Evolutionary conservation across 2,113 vertebrate genomes (phyloP).

Genomic region (Furnarius figulus): DNA sequence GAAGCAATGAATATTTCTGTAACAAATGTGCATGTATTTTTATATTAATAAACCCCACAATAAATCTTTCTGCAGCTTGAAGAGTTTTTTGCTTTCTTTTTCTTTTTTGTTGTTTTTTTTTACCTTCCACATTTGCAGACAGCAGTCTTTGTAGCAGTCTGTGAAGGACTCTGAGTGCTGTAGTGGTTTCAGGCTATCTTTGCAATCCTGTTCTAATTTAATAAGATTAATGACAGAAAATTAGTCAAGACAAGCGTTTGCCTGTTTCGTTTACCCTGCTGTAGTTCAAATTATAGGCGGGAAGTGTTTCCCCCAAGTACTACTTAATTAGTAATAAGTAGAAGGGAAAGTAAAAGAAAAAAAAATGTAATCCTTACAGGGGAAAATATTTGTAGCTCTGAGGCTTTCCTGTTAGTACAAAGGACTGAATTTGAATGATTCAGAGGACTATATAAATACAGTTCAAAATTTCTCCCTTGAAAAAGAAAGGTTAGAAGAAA

Average conservation of each 20-base stretch:
- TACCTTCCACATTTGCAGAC: background rate
- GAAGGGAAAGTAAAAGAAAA: slow-evolving; percentile 50
- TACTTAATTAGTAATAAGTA: slow-evolving; percentile 65
- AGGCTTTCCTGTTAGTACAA: slow-evolving; percentile 62
- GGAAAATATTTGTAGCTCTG: slow-evolving; percentile 57
- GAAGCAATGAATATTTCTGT: slow-evolving; percentile 39
- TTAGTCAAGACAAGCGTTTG: slow-evolving; percentile 69
- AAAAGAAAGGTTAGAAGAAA: background rate
- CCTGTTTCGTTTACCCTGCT: slow-evolving; percentile 63
- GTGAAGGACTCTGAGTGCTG: slow-evolving; percentile 8
- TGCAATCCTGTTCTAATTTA: slow-evolving; percentile 64
- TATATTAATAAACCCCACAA: slow-evolving; percentile 15
- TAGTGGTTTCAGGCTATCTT: slow-evolving; percentile 63
- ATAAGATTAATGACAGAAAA: slow-evolving; percentile 78
- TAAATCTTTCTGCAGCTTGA: slow-evolving; percentile 40
- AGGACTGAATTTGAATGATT: slow-evolving; percentile 43
- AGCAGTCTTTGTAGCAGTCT: background rate
- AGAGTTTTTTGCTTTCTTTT: background rate
- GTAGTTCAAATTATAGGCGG: slow-evolving; percentile 54
- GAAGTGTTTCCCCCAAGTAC: slow-evolving; percentile 61
- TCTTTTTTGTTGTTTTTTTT: background rate
- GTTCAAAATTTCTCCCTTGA: background rate
- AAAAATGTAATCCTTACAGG: slow-evolving; percentile 17
- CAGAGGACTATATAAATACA: slow-evolving; percentile 9
- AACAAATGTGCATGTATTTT: slow-evolving; percentile 19